Evolutionary conservation across 2,888 invertebrate genomes (phyloP).

Genomic region (Hypercompe scribonia): DNA sequence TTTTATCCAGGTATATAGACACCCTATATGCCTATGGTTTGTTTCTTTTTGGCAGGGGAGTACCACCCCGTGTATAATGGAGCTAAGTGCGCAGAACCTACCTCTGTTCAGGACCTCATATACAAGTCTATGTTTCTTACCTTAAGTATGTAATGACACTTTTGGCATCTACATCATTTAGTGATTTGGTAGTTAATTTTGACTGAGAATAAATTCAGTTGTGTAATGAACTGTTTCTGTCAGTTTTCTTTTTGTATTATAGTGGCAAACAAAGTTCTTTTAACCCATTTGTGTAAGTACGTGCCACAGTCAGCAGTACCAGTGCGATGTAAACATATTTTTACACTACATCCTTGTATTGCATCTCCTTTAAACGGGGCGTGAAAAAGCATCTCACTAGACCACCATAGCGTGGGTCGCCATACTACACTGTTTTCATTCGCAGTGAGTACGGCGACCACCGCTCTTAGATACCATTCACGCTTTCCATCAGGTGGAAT

Average conservation of each 20-base stretch:
- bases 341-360: no score
- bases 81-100: conserved; percentile 66
- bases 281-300: no score
- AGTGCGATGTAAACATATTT: no score
- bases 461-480: no score
- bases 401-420: no score
- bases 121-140: conserved; percentile 38
- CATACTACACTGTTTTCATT: no score
- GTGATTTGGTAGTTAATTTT: background rate
- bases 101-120: conserved; percentile 46
- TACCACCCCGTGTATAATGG: conserved; percentile 65
- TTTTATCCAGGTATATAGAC: conserved; percentile 45
- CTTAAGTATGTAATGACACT: conserved; percentile 17
- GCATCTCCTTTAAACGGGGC: no score
- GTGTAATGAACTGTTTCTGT: background rate
- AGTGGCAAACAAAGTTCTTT: no score
- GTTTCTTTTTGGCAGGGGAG: conserved; percentile 69
- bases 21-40: conserved; percentile 55
- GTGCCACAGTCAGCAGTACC: no score
- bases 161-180: conserved; percentile 4
- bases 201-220: background rate
- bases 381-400: no score
- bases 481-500: no score
- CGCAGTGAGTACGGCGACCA: no score
- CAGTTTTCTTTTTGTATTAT: background rate